Conservation (phyloP, 2,888 invertebrate genomes). For the Euzetes globulus region DNA sequence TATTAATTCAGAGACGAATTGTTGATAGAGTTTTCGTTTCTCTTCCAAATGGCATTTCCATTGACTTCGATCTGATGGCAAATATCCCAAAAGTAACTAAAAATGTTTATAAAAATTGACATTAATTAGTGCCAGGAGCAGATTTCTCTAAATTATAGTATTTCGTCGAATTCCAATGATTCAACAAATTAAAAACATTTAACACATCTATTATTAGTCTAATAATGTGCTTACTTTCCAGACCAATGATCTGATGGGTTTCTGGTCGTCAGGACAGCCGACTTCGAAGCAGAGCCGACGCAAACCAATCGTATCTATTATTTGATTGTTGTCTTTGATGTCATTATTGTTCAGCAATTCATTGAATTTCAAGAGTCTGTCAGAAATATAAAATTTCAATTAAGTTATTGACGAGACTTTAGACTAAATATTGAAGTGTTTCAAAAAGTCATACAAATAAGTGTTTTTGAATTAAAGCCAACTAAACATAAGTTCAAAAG, state of each 20-base stretch:
- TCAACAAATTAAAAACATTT: not conserved
- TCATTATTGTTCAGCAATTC: constrained; percentile 19
- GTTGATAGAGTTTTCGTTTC: constrained; percentile 70
- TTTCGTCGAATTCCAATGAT: not conserved
- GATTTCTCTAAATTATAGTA: not conserved
- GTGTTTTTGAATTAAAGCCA: not conserved
- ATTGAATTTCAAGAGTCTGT: constrained; percentile 23
- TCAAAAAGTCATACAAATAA: not conserved
- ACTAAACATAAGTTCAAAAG: not conserved
- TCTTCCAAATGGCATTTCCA: constrained; percentile 63
- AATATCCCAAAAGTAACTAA: constrained; percentile 52
- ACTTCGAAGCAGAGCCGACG: constrained; percentile 33
- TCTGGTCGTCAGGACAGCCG: constrained; percentile 37
- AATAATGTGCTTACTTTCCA: constrained; percentile 35
- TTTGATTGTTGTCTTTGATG: constrained; percentile 4
- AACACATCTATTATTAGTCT: not conserved
- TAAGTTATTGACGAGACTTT: not conserved
- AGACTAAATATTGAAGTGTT: not conserved
- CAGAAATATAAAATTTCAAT: not conserved
- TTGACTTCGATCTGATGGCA: constrained; percentile 60
- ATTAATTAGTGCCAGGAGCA: not conserved
- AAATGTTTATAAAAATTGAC: not conserved
- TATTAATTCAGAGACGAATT: constrained; percentile 55
- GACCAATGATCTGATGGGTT: constrained; percentile 34
- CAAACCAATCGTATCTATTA: constrained; percentile 3